Conservation (phyloP, 2,113 vertebrate species). For the Eolophus roseicapilla region DNA sequence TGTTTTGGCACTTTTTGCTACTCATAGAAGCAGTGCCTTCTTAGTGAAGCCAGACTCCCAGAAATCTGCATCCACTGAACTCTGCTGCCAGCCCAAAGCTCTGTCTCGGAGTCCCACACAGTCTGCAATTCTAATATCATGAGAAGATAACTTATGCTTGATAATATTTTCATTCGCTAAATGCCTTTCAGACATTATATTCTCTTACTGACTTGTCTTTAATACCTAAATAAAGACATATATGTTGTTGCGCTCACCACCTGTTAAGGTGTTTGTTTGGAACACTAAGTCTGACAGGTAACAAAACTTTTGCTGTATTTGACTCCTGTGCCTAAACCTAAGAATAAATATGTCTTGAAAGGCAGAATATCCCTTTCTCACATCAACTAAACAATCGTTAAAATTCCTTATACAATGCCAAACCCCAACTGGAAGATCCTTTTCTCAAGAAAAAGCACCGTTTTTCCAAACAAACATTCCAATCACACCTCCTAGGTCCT, state of each 20-base stretch:
- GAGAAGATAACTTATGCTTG: neutral
- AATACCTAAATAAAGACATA: neutral
- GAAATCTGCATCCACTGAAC: neutral
- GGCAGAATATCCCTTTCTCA: neutral
- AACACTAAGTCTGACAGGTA: neutral
- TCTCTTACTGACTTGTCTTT: fast-evolving
- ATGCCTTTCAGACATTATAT: neutral
- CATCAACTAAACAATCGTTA: neutral
- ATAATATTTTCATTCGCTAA: neutral
- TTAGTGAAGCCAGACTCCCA: neutral
- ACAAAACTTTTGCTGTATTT: neutral
- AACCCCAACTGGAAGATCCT: fast-evolving
- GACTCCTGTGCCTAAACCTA: neutral
- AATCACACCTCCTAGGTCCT: neutral
- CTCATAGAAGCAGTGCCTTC: fast-evolving
- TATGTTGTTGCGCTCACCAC: neutral
- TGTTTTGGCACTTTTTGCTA: fast-evolving
- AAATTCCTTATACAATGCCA: neutral
- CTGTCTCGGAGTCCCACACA: neutral
- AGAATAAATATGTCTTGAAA: neutral
- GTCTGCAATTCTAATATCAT: neutral
- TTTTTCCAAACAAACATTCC: neutral
- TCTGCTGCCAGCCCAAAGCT: neutral
- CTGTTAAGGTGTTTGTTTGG: neutral
- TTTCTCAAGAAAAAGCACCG: neutral